These are phyloP conservation scores for Caenorhabditis doughertyi DNA, from an alignment of 2,888 invertebrate genomes.

Conservation along the genomic window DNA sequence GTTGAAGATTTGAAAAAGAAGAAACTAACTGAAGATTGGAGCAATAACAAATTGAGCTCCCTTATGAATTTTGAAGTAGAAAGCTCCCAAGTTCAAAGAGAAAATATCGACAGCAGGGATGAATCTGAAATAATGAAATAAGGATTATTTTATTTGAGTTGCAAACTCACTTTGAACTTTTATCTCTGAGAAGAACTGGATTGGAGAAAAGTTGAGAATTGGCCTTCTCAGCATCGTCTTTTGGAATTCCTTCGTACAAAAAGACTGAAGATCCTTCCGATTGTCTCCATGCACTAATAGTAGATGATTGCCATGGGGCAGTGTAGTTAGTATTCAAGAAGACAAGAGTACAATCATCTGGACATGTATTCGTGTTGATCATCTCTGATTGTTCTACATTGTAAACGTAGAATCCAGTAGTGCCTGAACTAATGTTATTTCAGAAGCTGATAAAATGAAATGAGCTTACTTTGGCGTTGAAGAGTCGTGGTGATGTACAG, in stretches of 20 bases:
- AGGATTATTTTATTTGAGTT: not conserved
- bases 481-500: constrained; percentile 31
- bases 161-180: not conserved
- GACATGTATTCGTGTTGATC: not conserved
- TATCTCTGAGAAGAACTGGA: constrained; percentile 1
- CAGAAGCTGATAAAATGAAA: not conserved
- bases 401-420: constrained; percentile 28
- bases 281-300: constrained; percentile 37
- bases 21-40: not conserved
- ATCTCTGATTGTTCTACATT: constrained; percentile 4
- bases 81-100: constrained; percentile 41
- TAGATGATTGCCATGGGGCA: constrained; percentile 32
- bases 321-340: constrained; percentile 37
- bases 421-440: constrained; percentile 5
- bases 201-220: constrained; percentile 52
- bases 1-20: not conserved
- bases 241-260: constrained; percentile 44
- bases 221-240: constrained; percentile 25
- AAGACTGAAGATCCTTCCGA: constrained; percentile 6
- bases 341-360: constrained; percentile 34
- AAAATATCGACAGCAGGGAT: constrained; percentile 35
- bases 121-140: constrained; percentile 8
- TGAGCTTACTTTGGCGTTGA: constrained; percentile 15
- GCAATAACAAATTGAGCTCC: constrained; percentile 36
- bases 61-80: constrained; percentile 36